Evolutionary conservation across 2,797 vertebrate genomes (phyloP).

Genomic region (Hemitrygon akajei): DNA sequence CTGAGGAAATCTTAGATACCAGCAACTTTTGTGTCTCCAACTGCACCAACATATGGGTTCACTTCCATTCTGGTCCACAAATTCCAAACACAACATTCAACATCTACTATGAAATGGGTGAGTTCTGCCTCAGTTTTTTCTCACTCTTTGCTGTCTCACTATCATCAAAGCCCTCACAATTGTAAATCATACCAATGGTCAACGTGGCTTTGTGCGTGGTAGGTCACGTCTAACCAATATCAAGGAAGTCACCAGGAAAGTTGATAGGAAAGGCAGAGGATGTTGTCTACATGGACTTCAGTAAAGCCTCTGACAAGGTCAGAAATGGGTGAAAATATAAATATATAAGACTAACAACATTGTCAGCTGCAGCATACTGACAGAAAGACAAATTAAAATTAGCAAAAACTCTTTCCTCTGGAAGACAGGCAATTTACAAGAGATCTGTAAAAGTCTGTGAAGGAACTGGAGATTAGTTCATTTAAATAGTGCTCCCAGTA

Average conservation of each 20-base stretch:
- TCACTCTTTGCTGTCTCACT: not conserved
- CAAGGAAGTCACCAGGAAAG: too few relatives aligned
- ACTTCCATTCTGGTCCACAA: not conserved
- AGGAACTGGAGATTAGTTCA: not conserved
- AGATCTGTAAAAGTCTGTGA: not conserved
- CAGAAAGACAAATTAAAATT: not conserved
- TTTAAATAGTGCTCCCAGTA: not conserved
- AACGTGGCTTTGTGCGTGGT: too few relatives aligned
- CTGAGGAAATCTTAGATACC: not conserved
- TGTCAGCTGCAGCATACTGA: not conserved
- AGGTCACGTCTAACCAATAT: too few relatives aligned
- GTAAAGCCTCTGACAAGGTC: too few relatives aligned
- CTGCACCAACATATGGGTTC: not conserved
- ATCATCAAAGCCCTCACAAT: too few relatives aligned
- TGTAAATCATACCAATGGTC: too few relatives aligned
- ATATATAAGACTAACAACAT: not conserved
- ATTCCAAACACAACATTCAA: not conserved
- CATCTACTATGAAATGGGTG: slow-evolving; percentile 20
- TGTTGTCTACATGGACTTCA: too few relatives aligned
- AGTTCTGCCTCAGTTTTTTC: not conserved
- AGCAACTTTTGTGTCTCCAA: not conserved
- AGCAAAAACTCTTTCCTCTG: not conserved
- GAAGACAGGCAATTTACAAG: not conserved
- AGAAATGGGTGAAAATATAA: not conserved
- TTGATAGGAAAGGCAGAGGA: too few relatives aligned